Percentiles rank a stretch among this genome's conserved stretches.
Conservation (phyloP, 2,797 vertebrate genomes). For the Parambassis ranga region DNA sequence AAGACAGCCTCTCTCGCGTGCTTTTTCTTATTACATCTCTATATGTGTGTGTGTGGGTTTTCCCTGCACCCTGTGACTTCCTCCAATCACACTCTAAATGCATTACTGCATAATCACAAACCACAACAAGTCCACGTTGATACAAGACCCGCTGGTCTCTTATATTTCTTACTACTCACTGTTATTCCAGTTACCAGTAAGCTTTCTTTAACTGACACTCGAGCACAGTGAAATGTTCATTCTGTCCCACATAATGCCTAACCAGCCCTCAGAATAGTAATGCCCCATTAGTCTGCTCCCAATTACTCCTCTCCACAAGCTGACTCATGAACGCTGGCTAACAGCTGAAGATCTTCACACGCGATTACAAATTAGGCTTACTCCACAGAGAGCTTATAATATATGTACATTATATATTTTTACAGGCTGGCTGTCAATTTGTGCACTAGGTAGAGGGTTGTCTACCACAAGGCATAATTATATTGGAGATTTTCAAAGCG, state of each 20-base stretch:
- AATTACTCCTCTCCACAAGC: slow-evolving; percentile 45
- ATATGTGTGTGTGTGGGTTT: no score
- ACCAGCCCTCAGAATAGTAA: slow-evolving; percentile 35
- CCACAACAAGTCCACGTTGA: no score
- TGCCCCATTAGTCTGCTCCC: slow-evolving; percentile 37
- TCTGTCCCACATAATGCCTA: slow-evolving; percentile 30
- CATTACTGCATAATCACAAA: no score
- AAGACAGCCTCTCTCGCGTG: no score
- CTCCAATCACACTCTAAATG: no score
- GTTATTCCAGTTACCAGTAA: slow-evolving; percentile 21
- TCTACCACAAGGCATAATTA: slow-evolving; percentile 30
- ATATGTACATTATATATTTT: slow-evolving; percentile 38
- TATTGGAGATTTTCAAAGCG: slow-evolving; percentile 5
- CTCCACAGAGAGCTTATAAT: slow-evolving; percentile 20
- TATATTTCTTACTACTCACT: not conserved
- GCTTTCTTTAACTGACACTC: slow-evolving; percentile 20
- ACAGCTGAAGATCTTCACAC: slow-evolving; percentile 40
- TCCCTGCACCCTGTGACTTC: no score
- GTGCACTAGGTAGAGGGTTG: slow-evolving; percentile 20
- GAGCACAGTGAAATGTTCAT: slow-evolving; percentile 1
- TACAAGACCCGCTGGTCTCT: not conserved
- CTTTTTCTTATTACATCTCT: no score
- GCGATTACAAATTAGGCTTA: slow-evolving; percentile 41
- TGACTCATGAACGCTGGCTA: slow-evolving; percentile 35
- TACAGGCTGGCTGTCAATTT: slow-evolving; percentile 29